Evolutionary conservation across 92 coral and sea anemone species (phyloP).

Genomic region (Epizoanthus ramosus): DNA sequence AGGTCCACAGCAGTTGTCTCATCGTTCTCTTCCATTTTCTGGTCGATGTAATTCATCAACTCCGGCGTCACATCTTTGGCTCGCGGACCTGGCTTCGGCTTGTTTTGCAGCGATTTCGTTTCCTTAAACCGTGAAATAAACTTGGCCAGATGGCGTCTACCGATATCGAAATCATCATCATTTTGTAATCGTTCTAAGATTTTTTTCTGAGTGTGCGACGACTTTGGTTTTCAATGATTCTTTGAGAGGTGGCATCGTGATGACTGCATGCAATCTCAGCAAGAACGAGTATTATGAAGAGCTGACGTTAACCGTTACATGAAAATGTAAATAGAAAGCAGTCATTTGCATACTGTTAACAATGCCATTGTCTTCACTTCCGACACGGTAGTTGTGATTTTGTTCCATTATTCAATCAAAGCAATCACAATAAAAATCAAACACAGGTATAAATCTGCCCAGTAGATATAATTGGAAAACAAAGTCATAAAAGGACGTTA

Average conservation of each 20-base stretch:
- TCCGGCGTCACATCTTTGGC: slow-evolving; percentile 22
- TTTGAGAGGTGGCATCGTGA: slow-evolving; percentile 3
- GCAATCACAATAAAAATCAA: no score
- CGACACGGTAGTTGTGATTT: no score
- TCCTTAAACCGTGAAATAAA: slow-evolving; percentile 51
- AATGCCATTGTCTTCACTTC: no score
- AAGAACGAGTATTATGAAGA: no score
- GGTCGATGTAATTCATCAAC: slow-evolving; percentile 48
- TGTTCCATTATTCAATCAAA: no score
- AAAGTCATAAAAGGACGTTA: no score
- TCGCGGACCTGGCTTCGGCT: slow-evolving; percentile 43
- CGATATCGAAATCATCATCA: slow-evolving; percentile 37
- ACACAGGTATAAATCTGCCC: no score
- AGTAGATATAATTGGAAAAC: no score
- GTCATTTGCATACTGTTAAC: no score
- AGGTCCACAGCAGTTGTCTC: slow-evolving; percentile 55
- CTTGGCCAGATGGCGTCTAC: slow-evolving; percentile 35
- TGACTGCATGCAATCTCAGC: neutral
- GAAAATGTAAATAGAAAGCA: no score
- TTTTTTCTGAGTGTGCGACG: neutral
- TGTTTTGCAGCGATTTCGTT: slow-evolving; percentile 40
- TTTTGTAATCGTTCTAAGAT: neutral
- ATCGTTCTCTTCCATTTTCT: slow-evolving; percentile 61
- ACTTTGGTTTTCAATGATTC: slow-evolving; percentile 1
- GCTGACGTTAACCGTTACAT: no score